Conservation (phyloP, 2,113 vertebrate species). For the Tetrax tetrax region DNA sequence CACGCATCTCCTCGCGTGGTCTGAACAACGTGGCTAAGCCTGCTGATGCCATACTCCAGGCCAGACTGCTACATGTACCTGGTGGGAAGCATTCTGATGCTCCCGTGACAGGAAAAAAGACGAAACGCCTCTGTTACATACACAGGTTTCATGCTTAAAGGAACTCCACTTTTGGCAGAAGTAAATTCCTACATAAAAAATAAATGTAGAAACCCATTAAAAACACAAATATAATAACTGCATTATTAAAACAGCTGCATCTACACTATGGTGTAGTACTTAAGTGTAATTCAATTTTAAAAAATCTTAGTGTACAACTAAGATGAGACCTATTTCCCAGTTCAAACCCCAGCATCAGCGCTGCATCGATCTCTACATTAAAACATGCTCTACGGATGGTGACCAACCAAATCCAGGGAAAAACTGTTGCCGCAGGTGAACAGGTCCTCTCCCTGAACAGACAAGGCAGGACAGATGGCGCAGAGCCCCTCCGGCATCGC, state of each 20-base stretch:
- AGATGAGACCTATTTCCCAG: conserved; percentile 32
- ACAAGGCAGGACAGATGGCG: background rate
- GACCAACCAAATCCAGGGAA: conserved; percentile 51
- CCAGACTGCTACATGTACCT: background rate
- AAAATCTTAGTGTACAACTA: conserved; percentile 28
- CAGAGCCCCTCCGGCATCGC: background rate
- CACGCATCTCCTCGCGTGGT: background rate
- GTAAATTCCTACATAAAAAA: conserved; percentile 52
- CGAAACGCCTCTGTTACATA: background rate
- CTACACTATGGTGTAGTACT: conserved; percentile 64
- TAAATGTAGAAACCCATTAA: conserved; percentile 53
- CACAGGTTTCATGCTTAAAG: background rate
- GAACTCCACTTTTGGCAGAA: conserved; percentile 36
- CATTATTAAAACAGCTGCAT: conserved; percentile 36
- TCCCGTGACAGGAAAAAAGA: background rate
- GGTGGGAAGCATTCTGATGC: background rate
- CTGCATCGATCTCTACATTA: conserved; percentile 18
- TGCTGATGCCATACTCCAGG: background rate
- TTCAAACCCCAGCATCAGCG: conserved; percentile 37
- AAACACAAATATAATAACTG: background rate
- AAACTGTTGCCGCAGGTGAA: conserved; percentile 27
- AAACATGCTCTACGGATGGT: conserved; percentile 20
- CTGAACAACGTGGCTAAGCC: background rate
- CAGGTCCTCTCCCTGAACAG: background rate
- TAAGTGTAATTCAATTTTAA: conserved; percentile 39